These are phyloP conservation scores for Pollenia angustigena DNA, from an alignment of 2,888 invertebrate genomes.

Conservation along the genomic window DNA sequence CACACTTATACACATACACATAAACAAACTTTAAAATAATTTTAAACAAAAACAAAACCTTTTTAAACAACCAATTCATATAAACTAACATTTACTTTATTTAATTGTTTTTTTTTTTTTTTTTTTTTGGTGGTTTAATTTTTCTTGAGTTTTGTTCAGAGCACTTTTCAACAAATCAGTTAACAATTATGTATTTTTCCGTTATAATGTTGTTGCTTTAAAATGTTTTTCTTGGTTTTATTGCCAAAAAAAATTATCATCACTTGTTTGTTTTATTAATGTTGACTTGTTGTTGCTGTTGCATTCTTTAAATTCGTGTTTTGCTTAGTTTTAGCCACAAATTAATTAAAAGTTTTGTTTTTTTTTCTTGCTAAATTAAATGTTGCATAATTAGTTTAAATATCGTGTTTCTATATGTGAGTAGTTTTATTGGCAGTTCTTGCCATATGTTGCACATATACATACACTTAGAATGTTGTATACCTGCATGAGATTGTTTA, in stretches of 20 bases:
- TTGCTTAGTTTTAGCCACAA: constrained; percentile 56
- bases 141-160: constrained; percentile 3
- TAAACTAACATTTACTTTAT: constrained; percentile 61
- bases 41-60: constrained; percentile 28
- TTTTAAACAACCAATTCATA: constrained; percentile 61
- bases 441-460: constrained; percentile 1
- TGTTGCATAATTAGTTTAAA: constrained; percentile 73
- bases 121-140: constrained; percentile 4
- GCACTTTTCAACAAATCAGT: constrained; percentile 67
- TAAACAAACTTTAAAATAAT: neutral
- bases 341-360: constrained; percentile 68
- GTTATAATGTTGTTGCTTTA: constrained; percentile 48
- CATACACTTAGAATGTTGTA: constrained; percentile 10
- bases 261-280: constrained; percentile 38
- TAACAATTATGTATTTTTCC: constrained; percentile 70
- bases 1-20: neutral
- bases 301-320: constrained; percentile 66
- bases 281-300: constrained; percentile 10
- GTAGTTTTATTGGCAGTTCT: constrained; percentile 23
- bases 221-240: constrained; percentile 18
- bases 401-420: constrained; percentile 61
- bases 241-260: constrained; percentile 46
- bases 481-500: constrained; percentile 17
- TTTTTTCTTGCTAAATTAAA: constrained; percentile 39
- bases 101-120: constrained; percentile 67